These are phyloP conservation scores for Spialia ferax DNA, from an alignment of 2,888 invertebrate species.

Conservation along the genomic window DNA sequence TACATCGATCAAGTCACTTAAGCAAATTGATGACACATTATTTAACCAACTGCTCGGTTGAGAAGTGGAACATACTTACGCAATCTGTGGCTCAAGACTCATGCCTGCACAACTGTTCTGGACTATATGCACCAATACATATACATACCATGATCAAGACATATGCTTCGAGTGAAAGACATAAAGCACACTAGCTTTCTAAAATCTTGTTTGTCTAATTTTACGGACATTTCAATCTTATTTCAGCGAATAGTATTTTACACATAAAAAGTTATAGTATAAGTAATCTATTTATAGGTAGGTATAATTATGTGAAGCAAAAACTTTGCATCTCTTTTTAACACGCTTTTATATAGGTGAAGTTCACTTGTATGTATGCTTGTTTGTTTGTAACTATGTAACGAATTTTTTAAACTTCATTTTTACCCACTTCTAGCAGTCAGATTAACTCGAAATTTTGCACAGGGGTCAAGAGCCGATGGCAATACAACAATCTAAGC, in stretches of 20 bases:
- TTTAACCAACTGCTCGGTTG: slow-evolving; percentile 35
- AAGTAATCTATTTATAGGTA: not conserved
- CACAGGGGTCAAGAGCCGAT: too few species aligned
- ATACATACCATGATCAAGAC: not conserved
- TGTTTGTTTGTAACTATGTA: too few species aligned
- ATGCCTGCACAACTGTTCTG: slow-evolving; percentile 23
- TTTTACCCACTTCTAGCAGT: too few species aligned
- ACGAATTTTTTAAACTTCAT: too few species aligned
- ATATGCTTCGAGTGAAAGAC: not conserved
- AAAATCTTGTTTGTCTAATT: not conserved
- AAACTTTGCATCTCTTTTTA: too few species aligned
- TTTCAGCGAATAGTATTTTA: too few species aligned
- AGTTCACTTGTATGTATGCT: too few species aligned
- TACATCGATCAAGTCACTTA: slow-evolving; percentile 33
- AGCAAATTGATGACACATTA: slow-evolving; percentile 35
- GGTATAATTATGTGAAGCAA: too few species aligned
- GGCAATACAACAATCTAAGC: too few species aligned
- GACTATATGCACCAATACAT: slow-evolving; percentile 9
- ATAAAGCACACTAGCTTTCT: not conserved
- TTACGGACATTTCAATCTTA: not conserved
- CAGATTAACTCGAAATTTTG: too few species aligned
- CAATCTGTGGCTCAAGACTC: slow-evolving; percentile 27
- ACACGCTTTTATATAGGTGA: too few species aligned
- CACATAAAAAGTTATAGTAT: too few species aligned
- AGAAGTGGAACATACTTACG: slow-evolving; percentile 34